These are phyloP conservation scores for Synanthedon vespiformis DNA, from an alignment of 2,888 invertebrate species.

Conservation along the genomic window DNA sequence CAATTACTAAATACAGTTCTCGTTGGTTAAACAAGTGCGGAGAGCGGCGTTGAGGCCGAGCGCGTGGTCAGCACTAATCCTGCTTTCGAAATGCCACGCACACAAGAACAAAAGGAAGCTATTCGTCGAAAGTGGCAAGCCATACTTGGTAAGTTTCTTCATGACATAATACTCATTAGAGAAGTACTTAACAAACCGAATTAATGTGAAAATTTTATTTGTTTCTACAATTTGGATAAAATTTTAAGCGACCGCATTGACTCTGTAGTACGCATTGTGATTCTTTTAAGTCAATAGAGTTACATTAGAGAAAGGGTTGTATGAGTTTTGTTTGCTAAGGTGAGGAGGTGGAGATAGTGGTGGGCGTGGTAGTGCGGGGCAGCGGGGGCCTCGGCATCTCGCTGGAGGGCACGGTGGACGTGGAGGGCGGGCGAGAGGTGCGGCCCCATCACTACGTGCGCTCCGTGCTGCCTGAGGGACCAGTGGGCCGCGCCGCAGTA, in stretches of 20 bases:
- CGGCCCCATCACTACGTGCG: slow-evolving; percentile 99
- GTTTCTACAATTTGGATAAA: neutral
- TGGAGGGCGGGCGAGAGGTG: slow-evolving; percentile 96
- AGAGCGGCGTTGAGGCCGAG: no score
- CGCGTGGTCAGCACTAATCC: slow-evolving; percentile 24
- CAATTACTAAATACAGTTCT: no score
- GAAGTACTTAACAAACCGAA: neutral
- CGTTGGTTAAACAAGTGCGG: no score
- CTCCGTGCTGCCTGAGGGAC: slow-evolving; percentile 96
- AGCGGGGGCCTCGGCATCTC: slow-evolving; percentile 97
- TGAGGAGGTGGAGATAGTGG: slow-evolving; percentile 61
- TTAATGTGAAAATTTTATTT: neutral
- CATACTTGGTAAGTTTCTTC: slow-evolving; percentile 71
- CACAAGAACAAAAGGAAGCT: slow-evolving; percentile 81
- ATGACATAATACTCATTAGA: neutral
- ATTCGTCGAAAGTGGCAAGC: slow-evolving; percentile 87
- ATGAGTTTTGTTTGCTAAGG: slow-evolving; percentile 20
- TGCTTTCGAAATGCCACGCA: slow-evolving; percentile 68
- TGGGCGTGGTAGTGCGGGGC: slow-evolving; percentile 72
- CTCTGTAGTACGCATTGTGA: no score
- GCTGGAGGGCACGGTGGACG: slow-evolving; percentile 97
- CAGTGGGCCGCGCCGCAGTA: slow-evolving; percentile 91
- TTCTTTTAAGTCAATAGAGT: no score
- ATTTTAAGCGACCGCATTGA: no score
- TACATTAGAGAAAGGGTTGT: no score